Evolutionary conservation across 2,888 invertebrate species (phyloP).

Genomic region (Empis stercorea): DNA sequence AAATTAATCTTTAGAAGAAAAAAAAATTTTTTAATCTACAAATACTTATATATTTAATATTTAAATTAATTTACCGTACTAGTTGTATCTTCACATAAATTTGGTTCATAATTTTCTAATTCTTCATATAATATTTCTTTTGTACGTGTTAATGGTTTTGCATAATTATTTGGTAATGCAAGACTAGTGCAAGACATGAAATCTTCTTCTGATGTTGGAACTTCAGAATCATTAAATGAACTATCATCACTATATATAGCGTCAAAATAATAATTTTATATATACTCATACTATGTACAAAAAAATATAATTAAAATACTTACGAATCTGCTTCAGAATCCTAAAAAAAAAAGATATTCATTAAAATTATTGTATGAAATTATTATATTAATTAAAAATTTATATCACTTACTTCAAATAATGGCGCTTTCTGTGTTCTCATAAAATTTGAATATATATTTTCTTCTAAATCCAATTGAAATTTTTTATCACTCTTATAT

Average conservation of each 20-base stretch:
- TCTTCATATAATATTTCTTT: slow-evolving; percentile 2
- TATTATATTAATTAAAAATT: too few species aligned
- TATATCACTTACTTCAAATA: slow-evolving; percentile 6
- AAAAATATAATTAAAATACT: too few species aligned
- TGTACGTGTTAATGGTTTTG: slow-evolving; percentile 6
- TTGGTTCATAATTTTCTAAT: slow-evolving; percentile 7
- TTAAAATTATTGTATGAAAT: too few species aligned
- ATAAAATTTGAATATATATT: slow-evolving; percentile 1
- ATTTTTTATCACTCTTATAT: slow-evolving; percentile 3
- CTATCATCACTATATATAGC: slow-evolving; percentile 1
- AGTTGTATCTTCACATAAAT: not conserved
- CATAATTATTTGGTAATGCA: not conserved
- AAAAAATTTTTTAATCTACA: too few species aligned
- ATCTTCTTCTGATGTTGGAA: slow-evolving; percentile 8
- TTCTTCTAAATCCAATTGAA: not conserved
- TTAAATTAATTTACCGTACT: not conserved
- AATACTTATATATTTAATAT: not conserved
- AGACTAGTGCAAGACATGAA: slow-evolving; percentile 2
- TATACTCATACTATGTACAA: too few species aligned
- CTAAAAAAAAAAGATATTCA: too few species aligned
- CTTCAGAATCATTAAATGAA: slow-evolving; percentile 8
- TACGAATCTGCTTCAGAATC: too few species aligned
- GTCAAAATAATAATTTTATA: too few species aligned
- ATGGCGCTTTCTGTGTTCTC: slow-evolving; percentile 1
- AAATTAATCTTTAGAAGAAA: slow-evolving; percentile 4